Evolutionary conservation across 2,888 invertebrate species (phyloP).

Genomic region (Germaria angustata): DNA sequence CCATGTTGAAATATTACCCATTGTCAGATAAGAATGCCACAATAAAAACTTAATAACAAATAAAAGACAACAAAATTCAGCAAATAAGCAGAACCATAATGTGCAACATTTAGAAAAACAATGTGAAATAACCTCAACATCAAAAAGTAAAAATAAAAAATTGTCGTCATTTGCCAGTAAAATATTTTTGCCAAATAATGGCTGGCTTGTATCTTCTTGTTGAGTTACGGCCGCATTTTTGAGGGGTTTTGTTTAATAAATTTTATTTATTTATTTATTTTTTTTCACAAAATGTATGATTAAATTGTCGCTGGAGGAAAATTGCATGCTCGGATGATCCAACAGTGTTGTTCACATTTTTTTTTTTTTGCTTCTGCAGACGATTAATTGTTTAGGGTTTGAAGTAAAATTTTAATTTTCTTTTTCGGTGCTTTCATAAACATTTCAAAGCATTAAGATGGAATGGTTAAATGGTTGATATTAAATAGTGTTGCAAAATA

Average conservation of each 20-base stretch:
- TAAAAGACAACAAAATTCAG: constrained; percentile 8
- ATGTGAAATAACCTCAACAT: constrained; percentile 58
- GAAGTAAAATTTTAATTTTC: too few species aligned
- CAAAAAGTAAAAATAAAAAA: constrained; percentile 41
- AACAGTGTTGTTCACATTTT: not conserved
- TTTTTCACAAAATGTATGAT: constrained; percentile 35
- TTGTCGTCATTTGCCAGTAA: constrained; percentile 59
- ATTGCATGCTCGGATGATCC: constrained; percentile 36
- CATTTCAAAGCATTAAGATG: too few species aligned
- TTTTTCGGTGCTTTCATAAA: too few species aligned
- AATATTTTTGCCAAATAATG: constrained; percentile 27
- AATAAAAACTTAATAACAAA: constrained; percentile 42
- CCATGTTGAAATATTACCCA: constrained; percentile 61
- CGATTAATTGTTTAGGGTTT: constrained; percentile 48
- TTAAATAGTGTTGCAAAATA: too few species aligned
- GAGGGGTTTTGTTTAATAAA: constrained; percentile 38
- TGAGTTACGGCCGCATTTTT: constrained; percentile 22
- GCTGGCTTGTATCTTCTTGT: constrained; percentile 17
- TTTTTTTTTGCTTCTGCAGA: not conserved
- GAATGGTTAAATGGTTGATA: too few species aligned
- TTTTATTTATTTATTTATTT: constrained; percentile 25
- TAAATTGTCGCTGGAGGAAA: constrained; percentile 59
- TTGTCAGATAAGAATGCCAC: constrained; percentile 54
- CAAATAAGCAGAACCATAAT: constrained; percentile 5
- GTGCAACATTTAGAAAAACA: constrained; percentile 51